These are phyloP conservation scores for Drosophila malerkotliana DNA, from an alignment of 1,140 invertebrate species.

Conservation along the genomic window DNA sequence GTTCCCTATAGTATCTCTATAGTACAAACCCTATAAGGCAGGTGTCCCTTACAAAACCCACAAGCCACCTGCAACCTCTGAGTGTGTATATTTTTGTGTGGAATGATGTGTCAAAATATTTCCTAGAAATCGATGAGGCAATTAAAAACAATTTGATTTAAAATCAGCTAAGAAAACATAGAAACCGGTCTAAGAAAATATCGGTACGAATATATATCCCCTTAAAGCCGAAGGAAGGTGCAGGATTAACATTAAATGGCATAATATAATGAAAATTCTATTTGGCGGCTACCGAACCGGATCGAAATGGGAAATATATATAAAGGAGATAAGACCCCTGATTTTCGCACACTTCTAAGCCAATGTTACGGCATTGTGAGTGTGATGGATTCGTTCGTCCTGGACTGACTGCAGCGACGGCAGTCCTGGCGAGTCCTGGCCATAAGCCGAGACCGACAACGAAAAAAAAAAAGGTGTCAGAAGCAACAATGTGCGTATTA, in stretches of 20 bases:
- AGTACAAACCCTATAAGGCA: not conserved
- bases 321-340: conserved; percentile 52
- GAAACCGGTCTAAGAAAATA: conserved; percentile 9
- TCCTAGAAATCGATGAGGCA: conserved; percentile 63
- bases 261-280: conserved; percentile 77
- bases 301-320: conserved; percentile 26
- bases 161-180: conserved; percentile 74
- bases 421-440: conserved; percentile 32
- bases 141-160: conserved; percentile 82
- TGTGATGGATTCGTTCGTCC: conserved; percentile 12
- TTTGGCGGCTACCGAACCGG: conserved; percentile 49
- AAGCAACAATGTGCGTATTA: conserved; percentile 77
- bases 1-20: too few relatives aligned
- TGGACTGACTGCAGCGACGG: conserved; percentile 2
- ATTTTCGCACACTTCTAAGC: conserved; percentile 77
- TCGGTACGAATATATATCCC: too few relatives aligned
- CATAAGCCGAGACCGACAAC: conserved; percentile 51
- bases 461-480: conserved; percentile 48
- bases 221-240: not conserved
- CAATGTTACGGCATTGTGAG: conserved; percentile 82
- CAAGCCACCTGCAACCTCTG: too few relatives aligned
- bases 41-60: not conserved
- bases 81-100: too few relatives aligned
- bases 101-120: conserved; percentile 63
- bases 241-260: conserved; percentile 72